phyloP scores from a whole-genome alignment of 2,888 invertebrate genomes.

The Hartigia nigra region DNA sequence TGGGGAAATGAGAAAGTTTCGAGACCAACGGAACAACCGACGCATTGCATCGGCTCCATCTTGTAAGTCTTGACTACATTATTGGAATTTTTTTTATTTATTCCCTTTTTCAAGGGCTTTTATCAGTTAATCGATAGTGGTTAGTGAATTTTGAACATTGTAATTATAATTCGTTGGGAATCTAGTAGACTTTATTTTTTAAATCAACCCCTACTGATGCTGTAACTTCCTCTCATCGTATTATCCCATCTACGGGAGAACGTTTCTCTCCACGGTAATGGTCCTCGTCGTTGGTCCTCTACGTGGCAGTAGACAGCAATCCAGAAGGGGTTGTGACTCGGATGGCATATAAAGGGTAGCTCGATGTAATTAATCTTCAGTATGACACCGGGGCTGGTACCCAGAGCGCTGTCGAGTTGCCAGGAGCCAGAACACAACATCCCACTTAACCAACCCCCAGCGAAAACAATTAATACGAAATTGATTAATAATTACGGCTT shows the following conservation, averaged over 20 bases:
- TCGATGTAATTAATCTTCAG: constrained; percentile 54
- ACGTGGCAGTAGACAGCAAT: constrained; percentile 2
- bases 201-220: neutral
- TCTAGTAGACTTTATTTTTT: neutral
- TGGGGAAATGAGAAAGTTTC: constrained; percentile 30
- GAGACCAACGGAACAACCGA: neutral
- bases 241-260: neutral
- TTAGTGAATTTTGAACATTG: neutral
- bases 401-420: constrained; percentile 36
- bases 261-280: neutral
- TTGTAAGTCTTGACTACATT: neutral
- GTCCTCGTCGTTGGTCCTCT: neutral
- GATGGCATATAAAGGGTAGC: constrained; percentile 37
- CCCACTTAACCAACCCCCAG: constrained; percentile 53
- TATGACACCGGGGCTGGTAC: constrained; percentile 52
- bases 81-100: neutral
- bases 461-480: constrained; percentile 61
- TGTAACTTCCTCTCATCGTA: neutral
- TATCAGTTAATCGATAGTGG: neutral
- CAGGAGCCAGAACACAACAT: constrained; percentile 57
- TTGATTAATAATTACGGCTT: constrained; percentile 58
- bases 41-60: neutral
- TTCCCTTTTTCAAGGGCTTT: neutral
- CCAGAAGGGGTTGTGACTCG: constrained; percentile 15
- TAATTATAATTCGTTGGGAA: neutral